Evolutionary conservation across 2,797 vertebrate species (phyloP).

Genomic region (Gouania willdenowi): DNA sequence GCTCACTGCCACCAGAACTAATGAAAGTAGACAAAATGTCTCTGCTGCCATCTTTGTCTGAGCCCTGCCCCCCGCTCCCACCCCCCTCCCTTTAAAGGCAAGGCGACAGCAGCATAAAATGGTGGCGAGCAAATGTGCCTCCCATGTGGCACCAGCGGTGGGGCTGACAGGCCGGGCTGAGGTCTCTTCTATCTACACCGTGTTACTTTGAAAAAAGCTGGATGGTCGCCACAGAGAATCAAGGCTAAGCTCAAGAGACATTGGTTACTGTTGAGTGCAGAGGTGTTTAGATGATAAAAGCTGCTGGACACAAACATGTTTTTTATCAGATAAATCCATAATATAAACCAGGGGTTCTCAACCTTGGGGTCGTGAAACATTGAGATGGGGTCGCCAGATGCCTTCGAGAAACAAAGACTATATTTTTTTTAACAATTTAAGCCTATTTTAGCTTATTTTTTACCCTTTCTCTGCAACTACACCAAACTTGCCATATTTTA

Average conservation of each 20-base stretch:
- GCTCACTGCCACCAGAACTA: slow-evolving; percentile 74
- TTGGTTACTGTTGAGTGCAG: too few relatives aligned
- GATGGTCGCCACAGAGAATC: slow-evolving; percentile 49
- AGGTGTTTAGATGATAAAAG: too few relatives aligned
- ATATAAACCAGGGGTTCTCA: too few relatives aligned
- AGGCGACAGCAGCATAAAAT: slow-evolving; percentile 68
- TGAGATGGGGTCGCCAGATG: too few relatives aligned
- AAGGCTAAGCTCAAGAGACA: slow-evolving; percentile 44
- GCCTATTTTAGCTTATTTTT: too few relatives aligned
- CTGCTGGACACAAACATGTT: too few relatives aligned
- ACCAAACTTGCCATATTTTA: too few relatives aligned
- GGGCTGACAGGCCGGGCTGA: slow-evolving; percentile 49
- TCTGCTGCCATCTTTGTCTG: slow-evolving; percentile 76
- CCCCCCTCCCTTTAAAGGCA: slow-evolving; percentile 47
- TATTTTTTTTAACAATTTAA: too few relatives aligned
- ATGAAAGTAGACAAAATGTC: slow-evolving; percentile 79
- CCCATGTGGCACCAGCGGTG: slow-evolving; percentile 67
- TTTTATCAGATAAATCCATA: too few relatives aligned
- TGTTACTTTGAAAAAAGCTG: slow-evolving; percentile 62
- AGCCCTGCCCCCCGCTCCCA: slow-evolving; percentile 60
- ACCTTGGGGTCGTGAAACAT: too few relatives aligned
- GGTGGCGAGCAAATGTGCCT: slow-evolving; percentile 69
- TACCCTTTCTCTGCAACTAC: too few relatives aligned
- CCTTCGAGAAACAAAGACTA: too few relatives aligned
- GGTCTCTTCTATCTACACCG: slow-evolving; percentile 51